These are phyloP conservation scores for Pachycephus smyrnensis DNA, from an alignment of 2,888 invertebrate species.

Conservation along the genomic window DNA sequence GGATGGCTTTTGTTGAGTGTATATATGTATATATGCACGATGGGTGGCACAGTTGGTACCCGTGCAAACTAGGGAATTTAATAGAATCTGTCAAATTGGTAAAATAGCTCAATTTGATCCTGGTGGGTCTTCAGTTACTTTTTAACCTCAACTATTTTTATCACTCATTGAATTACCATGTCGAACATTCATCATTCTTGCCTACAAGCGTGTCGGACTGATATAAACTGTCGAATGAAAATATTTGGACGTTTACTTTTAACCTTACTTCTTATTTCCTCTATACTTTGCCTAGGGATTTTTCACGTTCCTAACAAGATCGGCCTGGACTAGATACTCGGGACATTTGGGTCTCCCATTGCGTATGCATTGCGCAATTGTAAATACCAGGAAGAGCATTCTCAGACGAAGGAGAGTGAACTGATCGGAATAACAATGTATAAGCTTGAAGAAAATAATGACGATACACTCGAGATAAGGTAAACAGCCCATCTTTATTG, in stretches of 20 bases:
- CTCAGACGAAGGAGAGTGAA: not conserved
- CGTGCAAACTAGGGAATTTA: not conserved
- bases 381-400: not conserved
- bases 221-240: not conserved
- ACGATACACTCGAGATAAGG: not conserved
- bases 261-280: not conserved
- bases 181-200: not conserved
- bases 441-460: not conserved
- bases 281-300: not conserved
- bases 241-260: not conserved
- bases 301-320: not conserved
- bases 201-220: not conserved
- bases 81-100: not conserved
- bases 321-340: not conserved
- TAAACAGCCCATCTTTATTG: not conserved
- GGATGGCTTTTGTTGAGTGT: not conserved
- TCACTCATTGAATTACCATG: not conserved
- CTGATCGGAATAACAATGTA: not conserved
- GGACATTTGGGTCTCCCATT: not conserved
- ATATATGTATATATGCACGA: not conserved
- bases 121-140: not conserved
- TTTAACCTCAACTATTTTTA: not conserved
- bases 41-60: not conserved
- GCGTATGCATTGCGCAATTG: not conserved
- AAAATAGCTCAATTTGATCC: not conserved